Conservation (phyloP, 2,113 vertebrate genomes). For the Lagopus muta region DNA sequence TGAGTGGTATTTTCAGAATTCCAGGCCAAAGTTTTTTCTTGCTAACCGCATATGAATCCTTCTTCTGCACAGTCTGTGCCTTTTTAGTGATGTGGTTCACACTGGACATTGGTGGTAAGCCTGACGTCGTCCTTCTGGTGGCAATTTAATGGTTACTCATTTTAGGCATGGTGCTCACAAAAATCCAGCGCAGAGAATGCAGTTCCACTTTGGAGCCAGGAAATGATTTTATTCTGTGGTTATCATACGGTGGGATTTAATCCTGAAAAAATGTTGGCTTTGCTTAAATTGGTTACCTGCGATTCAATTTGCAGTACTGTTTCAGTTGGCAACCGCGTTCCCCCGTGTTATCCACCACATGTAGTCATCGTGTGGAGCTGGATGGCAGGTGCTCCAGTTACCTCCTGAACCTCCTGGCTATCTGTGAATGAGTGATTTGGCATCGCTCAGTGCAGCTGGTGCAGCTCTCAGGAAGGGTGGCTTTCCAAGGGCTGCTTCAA, state of each 20-base stretch:
- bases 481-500: background rate
- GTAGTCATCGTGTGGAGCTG: background rate
- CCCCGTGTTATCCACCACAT: background rate
- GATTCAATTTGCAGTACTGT: background rate
- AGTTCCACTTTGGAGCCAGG: background rate
- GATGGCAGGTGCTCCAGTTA: background rate
- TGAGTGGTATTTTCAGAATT: background rate
- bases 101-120: rapidly evolving
- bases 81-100: background rate
- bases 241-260: background rate
- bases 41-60: background rate
- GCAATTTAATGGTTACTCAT: rapidly evolving
- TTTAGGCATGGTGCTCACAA: background rate
- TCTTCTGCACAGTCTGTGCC: background rate
- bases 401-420: background rate
- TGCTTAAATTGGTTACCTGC: background rate
- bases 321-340: background rate
- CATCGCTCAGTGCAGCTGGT: background rate
- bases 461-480: background rate
- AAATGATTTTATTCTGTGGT: background rate
- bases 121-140: background rate
- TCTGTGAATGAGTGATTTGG: background rate
- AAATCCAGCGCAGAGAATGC: rapidly evolving
- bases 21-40: background rate
- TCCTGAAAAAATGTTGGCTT: background rate